A percentile compares a stretch with the other conserved stretches of the same genome.
Conservation (phyloP, 2,888 invertebrate species). For the Eupithecia insigniata region DNA sequence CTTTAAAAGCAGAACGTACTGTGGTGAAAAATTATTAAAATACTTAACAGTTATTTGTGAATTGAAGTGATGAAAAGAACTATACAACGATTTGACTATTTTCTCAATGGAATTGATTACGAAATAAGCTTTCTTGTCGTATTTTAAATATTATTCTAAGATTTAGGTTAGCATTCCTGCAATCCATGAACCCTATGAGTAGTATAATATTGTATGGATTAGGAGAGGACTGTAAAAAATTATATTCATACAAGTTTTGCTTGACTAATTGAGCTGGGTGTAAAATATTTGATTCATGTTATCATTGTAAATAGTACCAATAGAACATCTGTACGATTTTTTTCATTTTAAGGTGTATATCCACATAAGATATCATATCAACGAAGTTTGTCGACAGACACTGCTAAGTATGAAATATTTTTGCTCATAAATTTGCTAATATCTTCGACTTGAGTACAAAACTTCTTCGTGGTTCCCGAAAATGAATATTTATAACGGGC, state of each 20-base stretch:
- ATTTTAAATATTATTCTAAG: background rate
- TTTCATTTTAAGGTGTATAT: background rate
- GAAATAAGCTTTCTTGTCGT: background rate
- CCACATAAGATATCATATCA: background rate
- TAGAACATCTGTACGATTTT: background rate
- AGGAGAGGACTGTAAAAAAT: background rate
- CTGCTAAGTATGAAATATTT: slow-evolving; percentile 64
- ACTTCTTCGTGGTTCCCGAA: slow-evolving; percentile 77
- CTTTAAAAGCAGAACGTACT: background rate
- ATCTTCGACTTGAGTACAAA: slow-evolving; percentile 64
- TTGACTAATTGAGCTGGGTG: background rate
- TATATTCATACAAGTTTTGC: background rate
- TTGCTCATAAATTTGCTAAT: slow-evolving; percentile 81
- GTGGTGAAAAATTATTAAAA: background rate
- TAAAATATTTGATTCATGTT: background rate
- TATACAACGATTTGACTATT: slow-evolving; percentile 21
- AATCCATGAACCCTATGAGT: background rate
- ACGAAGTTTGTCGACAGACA: slow-evolving; percentile 25
- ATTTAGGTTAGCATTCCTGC: background rate
- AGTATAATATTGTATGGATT: background rate
- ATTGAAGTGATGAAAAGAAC: slow-evolving; percentile 4
- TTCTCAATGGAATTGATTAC: slow-evolving; percentile 1
- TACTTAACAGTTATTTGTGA: background rate
- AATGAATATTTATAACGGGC: slow-evolving; percentile 83
- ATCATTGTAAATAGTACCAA: background rate